These are phyloP conservation scores for Garra rufa DNA, from an alignment of 2,113 vertebrate genomes.

Conservation along the genomic window DNA sequence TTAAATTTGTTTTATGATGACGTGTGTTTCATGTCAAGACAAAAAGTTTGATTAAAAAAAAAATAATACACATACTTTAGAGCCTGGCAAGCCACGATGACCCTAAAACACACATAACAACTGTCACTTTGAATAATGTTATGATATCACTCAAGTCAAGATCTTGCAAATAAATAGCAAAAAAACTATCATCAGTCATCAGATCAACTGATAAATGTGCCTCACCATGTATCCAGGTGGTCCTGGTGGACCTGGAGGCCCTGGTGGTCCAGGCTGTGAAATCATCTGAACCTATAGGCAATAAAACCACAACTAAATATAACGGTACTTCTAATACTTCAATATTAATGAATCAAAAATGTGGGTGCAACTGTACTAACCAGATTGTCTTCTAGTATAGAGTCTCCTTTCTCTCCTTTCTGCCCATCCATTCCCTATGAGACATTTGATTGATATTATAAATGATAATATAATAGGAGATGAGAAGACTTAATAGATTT, in stretches of 20 bases:
- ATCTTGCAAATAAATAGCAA: neutral
- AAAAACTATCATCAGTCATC: neutral
- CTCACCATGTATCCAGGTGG: slow-evolving; percentile 60
- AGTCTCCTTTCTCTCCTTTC: slow-evolving; percentile 89
- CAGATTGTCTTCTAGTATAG: slow-evolving; percentile 85
- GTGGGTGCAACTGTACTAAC: slow-evolving; percentile 73
- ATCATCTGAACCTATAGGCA: slow-evolving; percentile 59
- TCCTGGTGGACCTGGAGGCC: slow-evolving; percentile 59
- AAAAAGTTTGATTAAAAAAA: neutral
- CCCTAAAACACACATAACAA: slow-evolving; percentile 51
- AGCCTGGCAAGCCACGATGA: slow-evolving; percentile 58
- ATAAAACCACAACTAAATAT: neutral
- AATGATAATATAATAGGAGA: neutral
- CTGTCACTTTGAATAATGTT: neutral
- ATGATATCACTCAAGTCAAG: neutral
- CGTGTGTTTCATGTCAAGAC: neutral
- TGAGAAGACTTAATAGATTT: neutral
- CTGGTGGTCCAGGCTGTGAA: slow-evolving; percentile 61
- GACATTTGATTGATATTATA: slow-evolving; percentile 37
- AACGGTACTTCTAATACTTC: neutral
- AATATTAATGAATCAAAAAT: neutral
- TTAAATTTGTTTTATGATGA: neutral
- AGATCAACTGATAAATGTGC: neutral
- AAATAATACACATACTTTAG: slow-evolving; percentile 46
- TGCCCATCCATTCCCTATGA: slow-evolving; percentile 85